Conservation (phyloP, 2,113 vertebrate species). For the Pituophis catenifer region DNA sequence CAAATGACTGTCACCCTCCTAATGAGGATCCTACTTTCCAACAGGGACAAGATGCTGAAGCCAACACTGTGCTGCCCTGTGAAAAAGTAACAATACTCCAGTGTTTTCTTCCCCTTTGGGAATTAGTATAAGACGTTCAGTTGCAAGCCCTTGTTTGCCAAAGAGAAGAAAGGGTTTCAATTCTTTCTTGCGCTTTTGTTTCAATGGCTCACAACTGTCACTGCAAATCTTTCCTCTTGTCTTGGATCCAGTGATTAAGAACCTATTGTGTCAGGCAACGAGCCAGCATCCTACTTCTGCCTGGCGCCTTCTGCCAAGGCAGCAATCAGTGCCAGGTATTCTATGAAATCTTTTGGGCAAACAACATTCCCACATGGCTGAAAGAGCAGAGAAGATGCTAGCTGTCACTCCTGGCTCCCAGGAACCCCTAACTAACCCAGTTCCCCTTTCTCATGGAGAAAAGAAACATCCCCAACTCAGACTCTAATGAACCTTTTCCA, state of each 20-base stretch:
- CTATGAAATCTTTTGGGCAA: conserved; percentile 11
- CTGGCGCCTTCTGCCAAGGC: background rate
- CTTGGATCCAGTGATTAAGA: conserved; percentile 31
- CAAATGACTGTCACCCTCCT: background rate
- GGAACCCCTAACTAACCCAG: background rate
- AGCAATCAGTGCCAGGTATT: background rate
- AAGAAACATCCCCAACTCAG: no score
- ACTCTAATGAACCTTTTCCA: background rate
- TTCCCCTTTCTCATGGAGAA: background rate
- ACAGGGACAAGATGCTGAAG: background rate
- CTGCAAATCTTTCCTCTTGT: conserved; percentile 27
- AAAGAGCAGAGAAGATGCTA: background rate
- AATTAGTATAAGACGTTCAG: background rate
- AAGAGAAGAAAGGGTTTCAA: background rate
- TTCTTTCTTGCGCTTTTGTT: conserved; percentile 18
- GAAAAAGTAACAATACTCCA: background rate
- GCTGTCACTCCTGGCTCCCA: background rate
- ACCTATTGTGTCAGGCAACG: conserved; percentile 35
- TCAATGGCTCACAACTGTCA: conserved; percentile 22
- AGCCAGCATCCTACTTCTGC: conserved; percentile 35
- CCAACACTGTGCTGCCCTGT: background rate
- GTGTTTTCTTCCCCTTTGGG: background rate
- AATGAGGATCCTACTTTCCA: background rate
- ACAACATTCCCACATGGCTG: background rate
- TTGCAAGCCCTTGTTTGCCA: background rate